Percentiles rank a stretch among this genome's conserved stretches.
These are phyloP conservation scores for Chelonia mydas DNA, from an alignment of 2,797 vertebrate genomes.

Conservation along the genomic window DNA sequence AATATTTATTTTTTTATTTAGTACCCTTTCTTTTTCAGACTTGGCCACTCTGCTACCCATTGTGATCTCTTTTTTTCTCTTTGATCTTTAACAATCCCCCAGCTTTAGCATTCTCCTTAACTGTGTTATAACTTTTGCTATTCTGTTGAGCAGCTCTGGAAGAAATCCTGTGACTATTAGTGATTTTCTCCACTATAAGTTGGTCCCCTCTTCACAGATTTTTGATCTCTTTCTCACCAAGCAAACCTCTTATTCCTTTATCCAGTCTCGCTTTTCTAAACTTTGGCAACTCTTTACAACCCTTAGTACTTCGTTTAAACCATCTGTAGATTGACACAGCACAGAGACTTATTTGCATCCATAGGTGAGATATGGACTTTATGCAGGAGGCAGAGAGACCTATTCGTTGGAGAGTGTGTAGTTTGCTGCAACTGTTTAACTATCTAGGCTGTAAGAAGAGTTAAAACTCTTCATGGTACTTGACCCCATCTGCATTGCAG, in stretches of 20 bases:
- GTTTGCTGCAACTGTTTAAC: no score
- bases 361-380: no score
- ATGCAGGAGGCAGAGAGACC: no score
- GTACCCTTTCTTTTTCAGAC: neutral
- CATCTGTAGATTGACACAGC: no score
- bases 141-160: neutral
- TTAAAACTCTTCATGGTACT: no score
- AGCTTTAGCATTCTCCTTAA: neutral
- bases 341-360: no score
- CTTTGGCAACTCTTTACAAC: no score
- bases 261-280: no score
- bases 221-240: neutral
- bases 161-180: neutral
- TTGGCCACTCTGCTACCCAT: neutral
- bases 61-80: neutral
- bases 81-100: neutral
- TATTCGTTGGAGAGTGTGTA: no score
- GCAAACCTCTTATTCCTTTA: neutral
- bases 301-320: neutral
- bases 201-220: neutral
- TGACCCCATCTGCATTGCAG: no score
- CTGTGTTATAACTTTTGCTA: fast-evolving
- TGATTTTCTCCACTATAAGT: neutral
- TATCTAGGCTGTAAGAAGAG: no score
- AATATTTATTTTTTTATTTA: neutral